These are phyloP conservation scores for Liparis tanakae DNA, from an alignment of 2,797 vertebrate species.

Conservation along the genomic window DNA sequence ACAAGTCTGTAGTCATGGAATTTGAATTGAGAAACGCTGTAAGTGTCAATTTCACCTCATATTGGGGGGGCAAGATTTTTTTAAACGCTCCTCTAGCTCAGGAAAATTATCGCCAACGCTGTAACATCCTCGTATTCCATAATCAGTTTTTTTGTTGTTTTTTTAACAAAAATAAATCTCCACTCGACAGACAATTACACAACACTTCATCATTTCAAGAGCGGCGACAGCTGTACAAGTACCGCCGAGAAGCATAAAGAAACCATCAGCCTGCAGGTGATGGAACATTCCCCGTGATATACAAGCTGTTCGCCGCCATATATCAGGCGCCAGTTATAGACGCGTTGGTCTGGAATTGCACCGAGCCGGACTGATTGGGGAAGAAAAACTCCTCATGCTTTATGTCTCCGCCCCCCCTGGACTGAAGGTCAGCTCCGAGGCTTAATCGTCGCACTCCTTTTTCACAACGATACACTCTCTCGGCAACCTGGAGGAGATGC, in stretches of 20 bases:
- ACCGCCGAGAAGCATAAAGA: conserved; percentile 34
- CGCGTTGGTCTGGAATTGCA: conserved; percentile 38
- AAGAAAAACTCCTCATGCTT: conserved; percentile 41
- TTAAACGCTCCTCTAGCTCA: conserved; percentile 20
- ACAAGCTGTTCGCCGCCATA: conserved; percentile 45
- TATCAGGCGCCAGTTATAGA: conserved; percentile 44
- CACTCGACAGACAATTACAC: conserved; percentile 21
- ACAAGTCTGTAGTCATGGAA: too few relatives aligned
- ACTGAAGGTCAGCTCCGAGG: conserved; percentile 46
- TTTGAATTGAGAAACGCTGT: too few relatives aligned
- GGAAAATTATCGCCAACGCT: conserved; percentile 11
- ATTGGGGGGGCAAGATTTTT: too few relatives aligned
- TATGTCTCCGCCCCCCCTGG: conserved; percentile 10
- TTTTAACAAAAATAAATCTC: neutral
- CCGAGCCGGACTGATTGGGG: conserved; percentile 32
- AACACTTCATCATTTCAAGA: conserved; percentile 39
- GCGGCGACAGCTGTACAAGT: conserved; percentile 9
- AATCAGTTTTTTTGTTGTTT: neutral
- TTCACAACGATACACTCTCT: conserved; percentile 12
- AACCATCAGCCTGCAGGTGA: conserved; percentile 39
- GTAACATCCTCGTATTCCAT: conserved; percentile 8
- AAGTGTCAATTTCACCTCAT: too few relatives aligned
- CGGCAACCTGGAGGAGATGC: conserved; percentile 1
- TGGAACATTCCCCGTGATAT: conserved; percentile 50
- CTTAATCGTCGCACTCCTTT: conserved; percentile 20